Percentiles rank a stretch among this genome's conserved stretches.
phyloP scores from a whole-genome alignment of 2,113 vertebrate species.

The Leptodactylus fuscus region DNA sequence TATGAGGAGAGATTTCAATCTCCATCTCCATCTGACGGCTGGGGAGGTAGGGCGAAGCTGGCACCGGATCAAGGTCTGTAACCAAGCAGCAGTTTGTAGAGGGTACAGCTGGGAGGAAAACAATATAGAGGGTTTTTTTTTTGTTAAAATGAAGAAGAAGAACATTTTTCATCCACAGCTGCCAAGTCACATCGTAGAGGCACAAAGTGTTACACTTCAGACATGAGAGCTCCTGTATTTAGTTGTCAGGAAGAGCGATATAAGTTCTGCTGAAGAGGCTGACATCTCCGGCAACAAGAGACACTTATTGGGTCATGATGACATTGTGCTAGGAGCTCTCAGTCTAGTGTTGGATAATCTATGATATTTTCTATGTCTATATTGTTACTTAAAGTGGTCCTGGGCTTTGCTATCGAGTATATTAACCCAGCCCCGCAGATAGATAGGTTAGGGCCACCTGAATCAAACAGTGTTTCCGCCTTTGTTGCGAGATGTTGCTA shows the following conservation, averaged over 20 bases:
- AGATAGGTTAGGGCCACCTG: too few relatives aligned
- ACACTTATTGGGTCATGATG: background rate
- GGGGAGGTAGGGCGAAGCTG: slow-evolving; percentile 32
- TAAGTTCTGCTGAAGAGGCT: background rate
- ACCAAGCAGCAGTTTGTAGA: slow-evolving; percentile 10
- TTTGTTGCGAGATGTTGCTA: too few relatives aligned
- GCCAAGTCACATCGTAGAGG: background rate
- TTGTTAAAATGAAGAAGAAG: slow-evolving; percentile 13
- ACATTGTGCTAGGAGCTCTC: background rate
- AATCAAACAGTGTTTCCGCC: too few relatives aligned
- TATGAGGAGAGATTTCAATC: slow-evolving; percentile 57
- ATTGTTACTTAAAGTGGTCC: too few relatives aligned
- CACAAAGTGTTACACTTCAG: background rate
- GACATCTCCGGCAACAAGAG: background rate
- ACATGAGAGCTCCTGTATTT: background rate
- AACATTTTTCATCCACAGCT: slow-evolving; percentile 3
- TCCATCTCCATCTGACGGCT: slow-evolving; percentile 8
- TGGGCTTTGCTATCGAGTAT: too few relatives aligned
- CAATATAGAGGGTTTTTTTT: background rate
- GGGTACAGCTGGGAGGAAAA: slow-evolving; percentile 30
- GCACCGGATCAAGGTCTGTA: slow-evolving; percentile 23
- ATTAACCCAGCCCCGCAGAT: too few relatives aligned
- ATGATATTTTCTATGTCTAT: too few relatives aligned
- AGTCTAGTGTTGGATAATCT: too few relatives aligned
- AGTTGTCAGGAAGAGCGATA: background rate